These are phyloP conservation scores for Misgurnus anguillicaudatus DNA, from an alignment of 2,113 vertebrate genomes.

Conservation along the genomic window DNA sequence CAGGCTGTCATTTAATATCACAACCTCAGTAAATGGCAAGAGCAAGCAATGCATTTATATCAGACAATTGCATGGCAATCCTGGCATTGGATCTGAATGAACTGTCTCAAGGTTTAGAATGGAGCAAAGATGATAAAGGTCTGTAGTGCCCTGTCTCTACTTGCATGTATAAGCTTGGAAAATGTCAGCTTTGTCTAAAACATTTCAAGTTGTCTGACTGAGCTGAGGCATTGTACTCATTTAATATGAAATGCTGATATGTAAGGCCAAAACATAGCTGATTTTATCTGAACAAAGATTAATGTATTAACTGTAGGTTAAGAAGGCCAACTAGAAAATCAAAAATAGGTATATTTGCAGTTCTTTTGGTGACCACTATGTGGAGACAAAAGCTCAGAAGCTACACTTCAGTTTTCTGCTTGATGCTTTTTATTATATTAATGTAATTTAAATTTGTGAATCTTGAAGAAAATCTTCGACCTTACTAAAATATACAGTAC, in stretches of 20 bases:
- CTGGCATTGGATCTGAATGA: background rate
- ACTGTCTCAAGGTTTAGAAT: background rate
- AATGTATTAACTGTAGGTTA: background rate
- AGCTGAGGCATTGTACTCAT: background rate
- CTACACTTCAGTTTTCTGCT: background rate
- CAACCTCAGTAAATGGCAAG: conserved; percentile 39
- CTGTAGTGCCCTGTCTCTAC: conserved; percentile 22
- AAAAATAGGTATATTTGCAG: background rate
- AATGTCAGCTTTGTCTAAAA: conserved; percentile 13
- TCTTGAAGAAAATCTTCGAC: background rate
- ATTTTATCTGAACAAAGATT: background rate
- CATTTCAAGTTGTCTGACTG: background rate
- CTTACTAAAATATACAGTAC: background rate
- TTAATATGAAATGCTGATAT: background rate
- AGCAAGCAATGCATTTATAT: background rate
- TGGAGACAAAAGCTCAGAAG: conserved; percentile 39
- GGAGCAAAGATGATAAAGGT: background rate
- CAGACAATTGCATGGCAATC: background rate
- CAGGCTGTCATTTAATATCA: conserved; percentile 46
- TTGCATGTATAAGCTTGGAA: conserved; percentile 1
- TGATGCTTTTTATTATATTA: background rate
- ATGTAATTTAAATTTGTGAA: too few species aligned
- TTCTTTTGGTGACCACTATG: conserved; percentile 30
- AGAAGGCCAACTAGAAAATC: background rate
- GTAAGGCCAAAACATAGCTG: conserved; percentile 5